Evolutionary conservation across 2,888 invertebrate species (phyloP).

Genomic region (Rotaria macrura): DNA sequence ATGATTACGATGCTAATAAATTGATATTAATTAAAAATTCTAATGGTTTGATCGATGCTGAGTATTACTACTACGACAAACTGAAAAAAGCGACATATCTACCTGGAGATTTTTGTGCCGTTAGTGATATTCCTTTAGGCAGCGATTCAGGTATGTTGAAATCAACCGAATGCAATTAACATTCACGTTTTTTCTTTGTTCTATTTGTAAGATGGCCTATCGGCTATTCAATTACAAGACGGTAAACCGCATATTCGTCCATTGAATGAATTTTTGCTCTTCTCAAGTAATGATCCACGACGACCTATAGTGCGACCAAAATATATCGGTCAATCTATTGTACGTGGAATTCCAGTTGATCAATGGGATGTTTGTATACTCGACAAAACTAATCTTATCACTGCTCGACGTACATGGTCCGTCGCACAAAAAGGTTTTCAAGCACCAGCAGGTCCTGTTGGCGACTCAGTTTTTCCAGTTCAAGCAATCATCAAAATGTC

Average conservation of each 20-base stretch:
- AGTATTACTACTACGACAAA: not conserved
- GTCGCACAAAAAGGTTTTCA: not conserved
- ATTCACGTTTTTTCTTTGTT: not conserved
- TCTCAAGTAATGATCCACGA: not conserved
- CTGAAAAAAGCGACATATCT: not conserved
- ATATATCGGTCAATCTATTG: not conserved
- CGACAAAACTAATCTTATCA: not conserved
- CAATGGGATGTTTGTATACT: not conserved
- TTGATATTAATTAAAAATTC: not conserved
- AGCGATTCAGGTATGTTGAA: not conserved
- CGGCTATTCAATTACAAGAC: not conserved
- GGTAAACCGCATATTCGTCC: not conserved
- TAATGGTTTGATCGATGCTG: not conserved
- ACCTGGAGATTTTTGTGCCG: not conserved
- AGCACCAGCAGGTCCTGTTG: not conserved
- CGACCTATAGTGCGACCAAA: not conserved
- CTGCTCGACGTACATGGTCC: not conserved
- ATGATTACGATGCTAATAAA: not conserved
- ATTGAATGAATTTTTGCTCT: not conserved
- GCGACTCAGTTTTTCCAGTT: not conserved
- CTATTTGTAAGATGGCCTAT: not conserved
- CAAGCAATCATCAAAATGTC: not conserved
- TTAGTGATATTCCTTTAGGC: not conserved
- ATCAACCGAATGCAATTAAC: not conserved
- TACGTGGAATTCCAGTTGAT: slow-evolving; percentile 9